Conservation (phyloP, 2,797 vertebrate genomes). For the Myotis myotis region DNA sequence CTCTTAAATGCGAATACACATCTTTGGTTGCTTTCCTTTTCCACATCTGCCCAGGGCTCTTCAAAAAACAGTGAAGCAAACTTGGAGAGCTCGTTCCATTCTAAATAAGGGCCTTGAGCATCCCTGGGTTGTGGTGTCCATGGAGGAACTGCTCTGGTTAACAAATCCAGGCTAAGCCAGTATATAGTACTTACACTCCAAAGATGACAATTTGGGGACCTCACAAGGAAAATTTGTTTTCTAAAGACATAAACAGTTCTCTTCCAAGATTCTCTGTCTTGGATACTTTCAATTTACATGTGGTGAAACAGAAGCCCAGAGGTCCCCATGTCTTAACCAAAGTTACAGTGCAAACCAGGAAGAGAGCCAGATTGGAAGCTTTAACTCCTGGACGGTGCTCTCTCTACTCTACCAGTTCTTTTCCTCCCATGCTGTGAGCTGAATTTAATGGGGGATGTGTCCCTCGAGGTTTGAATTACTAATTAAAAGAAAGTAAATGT, state of each 20-base stretch:
- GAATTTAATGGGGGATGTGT: background rate
- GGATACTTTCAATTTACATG: background rate
- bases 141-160: background rate
- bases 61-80: background rate
- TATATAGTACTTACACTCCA: background rate
- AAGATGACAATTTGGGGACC: background rate
- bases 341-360: background rate
- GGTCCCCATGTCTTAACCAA: background rate
- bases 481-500: background rate
- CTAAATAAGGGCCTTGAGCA: background rate
- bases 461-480: conserved; percentile 4
- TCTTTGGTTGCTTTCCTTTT: background rate
- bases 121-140: background rate
- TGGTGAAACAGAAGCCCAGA: background rate
- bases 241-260: background rate
- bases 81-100: background rate
- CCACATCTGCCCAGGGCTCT: background rate
- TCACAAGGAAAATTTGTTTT: conserved; percentile 9
- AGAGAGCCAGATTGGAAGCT: background rate
- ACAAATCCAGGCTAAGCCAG: background rate
- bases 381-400: background rate
- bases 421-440: background rate
- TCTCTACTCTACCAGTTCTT: background rate
- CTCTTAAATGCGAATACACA: background rate
- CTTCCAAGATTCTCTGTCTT: background rate